These are phyloP conservation scores for Helleia helle DNA, from an alignment of 2,888 invertebrate genomes.

Conservation along the genomic window DNA sequence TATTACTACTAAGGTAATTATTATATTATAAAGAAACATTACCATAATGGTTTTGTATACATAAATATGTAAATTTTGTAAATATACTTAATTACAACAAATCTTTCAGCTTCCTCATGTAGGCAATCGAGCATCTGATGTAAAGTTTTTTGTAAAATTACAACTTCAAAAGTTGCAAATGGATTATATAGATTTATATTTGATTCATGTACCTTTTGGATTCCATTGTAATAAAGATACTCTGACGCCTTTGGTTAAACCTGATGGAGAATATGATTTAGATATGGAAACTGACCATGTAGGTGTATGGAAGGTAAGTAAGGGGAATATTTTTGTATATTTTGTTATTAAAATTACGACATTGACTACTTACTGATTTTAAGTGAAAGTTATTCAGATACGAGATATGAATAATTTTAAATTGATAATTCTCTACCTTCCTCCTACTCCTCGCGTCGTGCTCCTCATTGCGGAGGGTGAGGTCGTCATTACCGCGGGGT, in stretches of 20 bases:
- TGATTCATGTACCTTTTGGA: constrained; percentile 85
- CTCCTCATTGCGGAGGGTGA: no score
- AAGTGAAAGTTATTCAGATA: no score
- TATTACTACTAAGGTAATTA: constrained; percentile 83
- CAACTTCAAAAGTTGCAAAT: constrained; percentile 78
- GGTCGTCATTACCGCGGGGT: no score
- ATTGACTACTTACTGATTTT: no score
- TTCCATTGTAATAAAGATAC: constrained; percentile 71
- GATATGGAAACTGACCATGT: constrained; percentile 78
- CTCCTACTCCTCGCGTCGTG: no score
- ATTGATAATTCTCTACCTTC: no score
- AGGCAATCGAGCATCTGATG: constrained; percentile 79
- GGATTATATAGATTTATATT: constrained; percentile 83
- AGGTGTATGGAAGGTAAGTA: constrained; percentile 80
- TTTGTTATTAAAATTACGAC: no score
- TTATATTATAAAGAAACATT: no score
- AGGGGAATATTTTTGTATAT: no score
- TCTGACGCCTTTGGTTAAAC: constrained; percentile 69
- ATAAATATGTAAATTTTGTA: not conserved
- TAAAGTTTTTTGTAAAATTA: constrained; percentile 76
- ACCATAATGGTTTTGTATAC: no score
- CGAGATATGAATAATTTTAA: no score
- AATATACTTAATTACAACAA: not conserved
- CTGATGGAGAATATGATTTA: constrained; percentile 74
- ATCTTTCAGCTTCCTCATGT: constrained; percentile 77